phyloP scores from a whole-genome alignment of 2,113 vertebrate species.

The Lanius collurio region DNA sequence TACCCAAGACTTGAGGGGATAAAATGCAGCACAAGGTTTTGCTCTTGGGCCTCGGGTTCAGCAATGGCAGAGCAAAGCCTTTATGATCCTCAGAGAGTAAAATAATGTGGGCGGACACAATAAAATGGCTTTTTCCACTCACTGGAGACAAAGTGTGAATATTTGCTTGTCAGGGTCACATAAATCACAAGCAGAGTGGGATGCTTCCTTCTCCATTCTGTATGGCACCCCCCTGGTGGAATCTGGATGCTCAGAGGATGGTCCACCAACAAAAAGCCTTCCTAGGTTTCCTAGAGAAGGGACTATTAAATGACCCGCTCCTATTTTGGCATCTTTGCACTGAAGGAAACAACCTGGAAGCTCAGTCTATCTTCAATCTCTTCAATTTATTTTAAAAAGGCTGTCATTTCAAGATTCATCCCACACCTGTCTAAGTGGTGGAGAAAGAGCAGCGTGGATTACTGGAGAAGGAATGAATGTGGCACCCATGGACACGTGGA shows the following conservation, averaged over 20 bases:
- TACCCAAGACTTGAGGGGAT: neutral
- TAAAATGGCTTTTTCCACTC: neutral
- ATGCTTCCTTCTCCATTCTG: accelerated
- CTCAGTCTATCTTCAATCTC: neutral
- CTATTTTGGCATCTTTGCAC: neutral
- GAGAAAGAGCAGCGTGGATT: neutral
- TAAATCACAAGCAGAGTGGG: accelerated
- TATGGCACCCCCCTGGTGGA: accelerated
- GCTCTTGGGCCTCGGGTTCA: neutral
- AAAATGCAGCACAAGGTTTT: neutral
- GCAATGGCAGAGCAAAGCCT: neutral
- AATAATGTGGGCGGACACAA: accelerated
- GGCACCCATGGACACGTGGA: accelerated
- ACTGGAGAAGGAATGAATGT: neutral
- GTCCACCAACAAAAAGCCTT: neutral
- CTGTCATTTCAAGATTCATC: neutral
- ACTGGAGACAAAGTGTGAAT: neutral
- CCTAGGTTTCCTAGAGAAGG: neutral
- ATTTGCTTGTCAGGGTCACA: neutral
- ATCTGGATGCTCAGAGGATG: neutral
- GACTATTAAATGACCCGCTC: neutral
- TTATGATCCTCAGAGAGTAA: neutral
- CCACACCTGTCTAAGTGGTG: neutral
- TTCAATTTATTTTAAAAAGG: neutral
- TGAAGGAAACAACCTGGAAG: neutral